Percentiles rank a stretch among this genome's conserved stretches.
phyloP scores from a whole-genome alignment of 2,797 vertebrate genomes.

The Smutsia temminckii region DNA sequence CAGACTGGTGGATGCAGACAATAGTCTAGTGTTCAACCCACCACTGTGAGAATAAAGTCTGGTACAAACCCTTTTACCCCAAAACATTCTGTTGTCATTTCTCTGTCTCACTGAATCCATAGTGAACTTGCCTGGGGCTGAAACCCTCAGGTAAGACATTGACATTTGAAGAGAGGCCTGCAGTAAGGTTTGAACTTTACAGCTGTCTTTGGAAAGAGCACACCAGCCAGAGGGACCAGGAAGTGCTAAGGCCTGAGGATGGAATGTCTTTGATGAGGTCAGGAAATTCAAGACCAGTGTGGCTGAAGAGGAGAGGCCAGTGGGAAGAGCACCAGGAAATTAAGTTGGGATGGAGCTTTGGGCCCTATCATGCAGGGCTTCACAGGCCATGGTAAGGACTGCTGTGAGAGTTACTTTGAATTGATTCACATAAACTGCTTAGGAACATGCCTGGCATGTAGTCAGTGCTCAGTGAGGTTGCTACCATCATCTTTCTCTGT shows the following conservation, averaged over 20 bases:
- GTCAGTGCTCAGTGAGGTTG: neutral
- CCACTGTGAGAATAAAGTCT: no score
- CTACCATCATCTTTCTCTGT: neutral
- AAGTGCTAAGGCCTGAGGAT: neutral
- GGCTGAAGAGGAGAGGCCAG: neutral
- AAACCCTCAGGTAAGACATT: no score
- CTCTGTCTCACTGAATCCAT: no score
- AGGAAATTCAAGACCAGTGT: neutral
- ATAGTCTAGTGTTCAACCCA: no score
- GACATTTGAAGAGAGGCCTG: neutral
- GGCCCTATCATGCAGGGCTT: neutral
- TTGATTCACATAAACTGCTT: neutral
- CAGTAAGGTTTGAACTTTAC: neutral
- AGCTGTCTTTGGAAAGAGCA: neutral
- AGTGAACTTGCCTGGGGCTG: no score
- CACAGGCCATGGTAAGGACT: accelerated
- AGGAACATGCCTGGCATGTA: neutral
- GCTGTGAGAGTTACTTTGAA: neutral
- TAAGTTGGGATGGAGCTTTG: neutral
- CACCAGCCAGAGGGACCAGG: neutral
- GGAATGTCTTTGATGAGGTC: neutral
- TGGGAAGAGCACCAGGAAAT: neutral
- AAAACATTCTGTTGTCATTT: no score
- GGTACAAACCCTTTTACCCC: no score
- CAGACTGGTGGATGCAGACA: no score